Evolutionary conservation across 2,797 vertebrate species (phyloP), one percentile per base, ranked within the genome.

Genomic region (Limnodromus scolopaceus): DNA sequence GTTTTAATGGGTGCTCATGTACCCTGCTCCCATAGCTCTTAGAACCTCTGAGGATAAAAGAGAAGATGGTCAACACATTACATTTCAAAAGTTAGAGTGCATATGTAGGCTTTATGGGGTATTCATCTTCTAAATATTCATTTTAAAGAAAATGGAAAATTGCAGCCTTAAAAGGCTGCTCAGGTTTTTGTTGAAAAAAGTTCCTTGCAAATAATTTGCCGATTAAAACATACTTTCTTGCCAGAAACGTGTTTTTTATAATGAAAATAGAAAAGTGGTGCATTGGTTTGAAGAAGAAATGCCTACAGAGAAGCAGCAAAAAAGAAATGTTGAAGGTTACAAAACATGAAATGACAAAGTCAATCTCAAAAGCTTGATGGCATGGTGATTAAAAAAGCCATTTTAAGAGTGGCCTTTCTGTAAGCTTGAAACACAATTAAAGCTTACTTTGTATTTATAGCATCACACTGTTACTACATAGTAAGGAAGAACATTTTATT

Each of bases 111-210:
- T 85, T 93, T 90, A 65, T 69, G 19, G 36, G 4, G 3, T 55
- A 81, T 92, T 93, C 41, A 45, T 95, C 54, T 70, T 84, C 30
- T 51, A 83, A 72, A 51, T 75, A 51, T 8, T 48, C 2, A 46
- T 90, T 89, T 77, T 84, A 88, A 94, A 89, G 70, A 75, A 91
- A 93, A 90, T 22, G 16, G 60, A 70, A 94, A 89, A 81, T 28
- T 46, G 34, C 72, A 51, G 5, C 4, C 9, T 49, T 28, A 77
- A 94, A 88, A 24, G 7, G 16, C 8, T 64, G 25, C 41, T 90
- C 34, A 75, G 4, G 0, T 22, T 76, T 77, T 78, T 82, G 7
- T 46, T 82, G 30, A 43, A 69, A 75, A 70, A 91, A 2, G 3
- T 53, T 92, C 16, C 28, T 79, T 83, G 25, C 6, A 87, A 91